A percentile compares a stretch with the other conserved stretches of the same genome.
These are phyloP conservation scores for Caloenas nicobarica DNA, from an alignment of 2,113 vertebrate species.

Conservation along the genomic window DNA sequence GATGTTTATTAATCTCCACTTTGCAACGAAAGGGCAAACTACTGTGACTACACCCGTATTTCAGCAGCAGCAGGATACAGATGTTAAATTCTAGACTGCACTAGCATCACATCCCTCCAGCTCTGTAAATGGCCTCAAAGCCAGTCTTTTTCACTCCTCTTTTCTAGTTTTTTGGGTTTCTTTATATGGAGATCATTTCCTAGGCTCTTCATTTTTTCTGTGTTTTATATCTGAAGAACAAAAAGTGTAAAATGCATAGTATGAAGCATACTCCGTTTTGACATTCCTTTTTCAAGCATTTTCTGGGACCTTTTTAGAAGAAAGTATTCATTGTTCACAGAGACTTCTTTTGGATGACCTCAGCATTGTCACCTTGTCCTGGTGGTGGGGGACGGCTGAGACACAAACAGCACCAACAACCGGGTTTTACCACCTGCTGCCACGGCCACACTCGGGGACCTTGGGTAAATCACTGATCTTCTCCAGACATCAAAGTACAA, in stretches of 20 bases:
- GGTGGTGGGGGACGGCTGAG: neutral
- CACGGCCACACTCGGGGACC: neutral
- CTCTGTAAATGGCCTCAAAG: neutral
- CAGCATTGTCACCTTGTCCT: neutral
- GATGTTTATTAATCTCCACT: slow-evolving; percentile 25
- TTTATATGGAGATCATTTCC: neutral
- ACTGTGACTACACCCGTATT: slow-evolving; percentile 11
- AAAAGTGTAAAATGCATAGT: neutral
- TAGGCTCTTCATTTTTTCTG: neutral
- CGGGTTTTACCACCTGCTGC: neutral
- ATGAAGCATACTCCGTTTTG: neutral
- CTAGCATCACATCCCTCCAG: neutral
- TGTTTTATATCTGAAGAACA: neutral
- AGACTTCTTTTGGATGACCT: neutral
- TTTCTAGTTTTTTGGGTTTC: neutral
- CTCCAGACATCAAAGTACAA: neutral
- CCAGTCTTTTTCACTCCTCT: neutral
- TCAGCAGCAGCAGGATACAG: slow-evolving; percentile 44
- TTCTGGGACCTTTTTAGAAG: neutral
- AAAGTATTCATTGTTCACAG: neutral
- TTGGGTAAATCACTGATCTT: neutral
- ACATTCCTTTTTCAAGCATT: neutral
- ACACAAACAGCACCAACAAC: neutral
- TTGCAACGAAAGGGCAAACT: neutral
- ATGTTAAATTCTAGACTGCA: neutral